Base-by-base conservation (phyloP, 1,140 invertebrate species). In the Anastatus disparis region DNA sequence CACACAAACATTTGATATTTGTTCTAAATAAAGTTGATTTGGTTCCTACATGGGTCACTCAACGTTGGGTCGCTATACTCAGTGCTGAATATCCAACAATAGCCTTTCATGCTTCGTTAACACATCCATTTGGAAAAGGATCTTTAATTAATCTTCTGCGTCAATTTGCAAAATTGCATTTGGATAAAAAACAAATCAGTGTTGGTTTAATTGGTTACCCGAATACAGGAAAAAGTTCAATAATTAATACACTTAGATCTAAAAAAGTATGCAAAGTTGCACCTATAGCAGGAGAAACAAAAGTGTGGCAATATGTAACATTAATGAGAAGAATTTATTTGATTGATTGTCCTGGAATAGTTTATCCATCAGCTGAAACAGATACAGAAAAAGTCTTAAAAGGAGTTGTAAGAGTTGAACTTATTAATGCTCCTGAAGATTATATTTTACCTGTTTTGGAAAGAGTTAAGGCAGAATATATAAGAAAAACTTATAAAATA, bases 261-360 rank as follows among this genome's bases (percentile, higher is more conserved):
- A 97, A 98, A 80, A 97, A 97, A 85, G 96, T 98, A 2, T 99
- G 98, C 83, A 99, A 99, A 85, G 97, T 99, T 3, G 98, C 98
- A 12, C 98, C 98, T 8, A 96, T 99, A 79, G 97, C 98, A 73
- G 98, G 98, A 8, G 98, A 99, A 88, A 99, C 98, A 0, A 99
- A 99, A 89, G 95, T 97, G 1, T 99, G 98, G 98, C 98, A 99
- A 81, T 99, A 99, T 81, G 97, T 99, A 55, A 98, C 97, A 0
- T 84, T 99, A 26, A 99, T 99, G 97, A 92, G 92, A 74, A 89
- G 94, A 74, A 99, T 99, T 77, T 99, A 95, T 81, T 86, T 99
- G 4, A 99, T 99, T 74, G 98, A 99, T 89, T 99, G 98, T 88
- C 98, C 98, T 24, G 98, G 98, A 48, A 93, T 99, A 72, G 98